Evolutionary conservation across 2,113 vertebrate genomes (phyloP), one percentile per base, ranked within the genome.

Genomic region (Tragulus kanchil): DNA sequence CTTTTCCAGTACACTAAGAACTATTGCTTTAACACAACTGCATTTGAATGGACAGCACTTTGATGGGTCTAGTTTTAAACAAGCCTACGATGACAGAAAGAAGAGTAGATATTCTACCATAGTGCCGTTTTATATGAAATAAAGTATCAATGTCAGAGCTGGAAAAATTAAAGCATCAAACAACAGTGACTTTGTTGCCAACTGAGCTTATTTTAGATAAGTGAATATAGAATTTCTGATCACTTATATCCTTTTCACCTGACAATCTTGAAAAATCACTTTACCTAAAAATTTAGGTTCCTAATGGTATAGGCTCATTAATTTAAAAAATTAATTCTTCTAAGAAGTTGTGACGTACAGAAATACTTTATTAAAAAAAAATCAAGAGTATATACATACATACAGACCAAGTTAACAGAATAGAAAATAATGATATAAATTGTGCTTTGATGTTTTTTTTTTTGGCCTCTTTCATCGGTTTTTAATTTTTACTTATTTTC

Each of bases 181-280:
- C 23, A 94, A 94, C 2, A 85, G 14, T 84, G 85, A 45, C n/a
- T 88, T 91, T 90, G 48, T 85, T 45, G 52, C 54, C 77, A 62
- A 71, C 73, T 6, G 88, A 88, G 6, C 19, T 61, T 77, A 84
- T 62, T 85, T 56, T 85, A 93, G n/a, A 93, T 5, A 93, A 93
- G 71, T 52, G 8, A 92, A 87, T 85, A 89, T 9, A 91, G 45
- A 85, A 95, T 89, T 93, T 96, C 71, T 94, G 69, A 88, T 93
- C 54, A 90, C 94, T 79, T 23, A 42, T 58, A 90, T 89, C 19
- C 1, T 78, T 83, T 62, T 79, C 21, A 69, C 23, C 5, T 93
- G 48, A 73, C 62, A 67, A 85, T 52, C 45, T 15, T 52, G 13
- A 94, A 77, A 77, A 92, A 69, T n/a, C 16, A 36, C n/a, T 82